Evolutionary conservation across 1,140 invertebrate genomes (phyloP).

Genomic region (Aphaenogaster ashmeadi): DNA sequence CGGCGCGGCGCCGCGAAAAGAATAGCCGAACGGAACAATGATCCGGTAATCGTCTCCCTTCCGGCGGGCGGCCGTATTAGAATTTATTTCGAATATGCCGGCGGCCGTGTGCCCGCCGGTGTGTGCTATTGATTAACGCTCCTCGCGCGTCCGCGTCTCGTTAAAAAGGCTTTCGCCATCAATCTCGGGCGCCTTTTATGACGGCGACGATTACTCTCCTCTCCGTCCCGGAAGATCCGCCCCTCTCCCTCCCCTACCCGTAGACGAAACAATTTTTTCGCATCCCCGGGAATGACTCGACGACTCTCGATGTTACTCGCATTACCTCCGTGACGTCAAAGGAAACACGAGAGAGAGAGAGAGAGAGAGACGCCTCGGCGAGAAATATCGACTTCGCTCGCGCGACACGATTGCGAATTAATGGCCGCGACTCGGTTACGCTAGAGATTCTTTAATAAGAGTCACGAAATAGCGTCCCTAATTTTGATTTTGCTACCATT

Average conservation of each 20-base stretch:
- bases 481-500: too few species aligned
- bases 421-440: background rate
- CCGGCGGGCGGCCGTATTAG: constrained; percentile 20
- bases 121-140: constrained; percentile 37
- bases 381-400: background rate
- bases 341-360: background rate
- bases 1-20: constrained; percentile 11
- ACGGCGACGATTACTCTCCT: constrained; percentile 4
- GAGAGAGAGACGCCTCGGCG: background rate
- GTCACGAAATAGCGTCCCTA: too few species aligned
- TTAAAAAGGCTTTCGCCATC: constrained; percentile 52
- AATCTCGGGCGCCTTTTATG: constrained; percentile 30
- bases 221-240: background rate
- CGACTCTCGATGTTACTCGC: background rate
- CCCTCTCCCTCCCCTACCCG: background rate
- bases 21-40: constrained; percentile 52
- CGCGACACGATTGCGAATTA: constrained; percentile 23
- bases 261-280: constrained; percentile 46
- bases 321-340: constrained; percentile 11
- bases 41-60: constrained; percentile 43
- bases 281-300: constrained; percentile 25
- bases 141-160: constrained; percentile 1
- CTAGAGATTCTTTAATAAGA: background rate
- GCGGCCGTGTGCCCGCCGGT: background rate
- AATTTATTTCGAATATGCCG: constrained; percentile 51